These are phyloP conservation scores for Sturmia bella DNA, from an alignment of 2,888 invertebrate genomes.

Conservation along the genomic window DNA sequence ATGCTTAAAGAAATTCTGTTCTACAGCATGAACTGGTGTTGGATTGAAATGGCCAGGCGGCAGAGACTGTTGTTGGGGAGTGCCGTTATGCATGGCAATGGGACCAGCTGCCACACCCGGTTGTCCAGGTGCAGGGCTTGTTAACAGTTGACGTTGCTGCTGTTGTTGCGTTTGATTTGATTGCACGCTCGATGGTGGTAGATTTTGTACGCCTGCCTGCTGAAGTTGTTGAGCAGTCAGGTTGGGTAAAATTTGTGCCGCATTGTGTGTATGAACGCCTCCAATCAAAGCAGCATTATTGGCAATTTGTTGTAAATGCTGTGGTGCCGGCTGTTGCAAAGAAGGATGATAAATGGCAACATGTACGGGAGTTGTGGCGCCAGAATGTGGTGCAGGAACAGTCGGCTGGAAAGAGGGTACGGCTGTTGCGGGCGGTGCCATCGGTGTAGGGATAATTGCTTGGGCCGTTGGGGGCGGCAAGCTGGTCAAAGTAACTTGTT, in stretches of 20 bases:
- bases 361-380: slow-evolving; percentile 77
- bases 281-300: slow-evolving; percentile 83
- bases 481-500: slow-evolving; percentile 63
- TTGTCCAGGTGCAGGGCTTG: slow-evolving; percentile 72
- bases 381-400: slow-evolving; percentile 67
- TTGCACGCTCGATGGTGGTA: slow-evolving; percentile 51
- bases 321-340: slow-evolving; percentile 79
- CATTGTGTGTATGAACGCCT: slow-evolving; percentile 76
- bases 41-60: slow-evolving; percentile 82
- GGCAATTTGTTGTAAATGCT: slow-evolving; percentile 80
- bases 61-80: slow-evolving; percentile 68
- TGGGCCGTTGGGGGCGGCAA: slow-evolving; percentile 48
- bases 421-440: slow-evolving; percentile 66
- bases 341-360: slow-evolving; percentile 72
- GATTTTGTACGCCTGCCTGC: slow-evolving; percentile 71
- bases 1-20: slow-evolving; percentile 86
- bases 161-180: slow-evolving; percentile 72
- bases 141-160: slow-evolving; percentile 73
- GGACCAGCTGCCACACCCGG: slow-evolving; percentile 65
- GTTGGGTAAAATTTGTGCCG: slow-evolving; percentile 66
- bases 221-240: slow-evolving; percentile 40
- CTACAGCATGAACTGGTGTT: slow-evolving; percentile 85
- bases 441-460: slow-evolving; percentile 57
- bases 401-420: slow-evolving; percentile 66
- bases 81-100: slow-evolving; percentile 63